These are phyloP conservation scores for Kryptolebias ocellatus DNA, from an alignment of 2,797 vertebrate species.

Conservation along the genomic window DNA sequence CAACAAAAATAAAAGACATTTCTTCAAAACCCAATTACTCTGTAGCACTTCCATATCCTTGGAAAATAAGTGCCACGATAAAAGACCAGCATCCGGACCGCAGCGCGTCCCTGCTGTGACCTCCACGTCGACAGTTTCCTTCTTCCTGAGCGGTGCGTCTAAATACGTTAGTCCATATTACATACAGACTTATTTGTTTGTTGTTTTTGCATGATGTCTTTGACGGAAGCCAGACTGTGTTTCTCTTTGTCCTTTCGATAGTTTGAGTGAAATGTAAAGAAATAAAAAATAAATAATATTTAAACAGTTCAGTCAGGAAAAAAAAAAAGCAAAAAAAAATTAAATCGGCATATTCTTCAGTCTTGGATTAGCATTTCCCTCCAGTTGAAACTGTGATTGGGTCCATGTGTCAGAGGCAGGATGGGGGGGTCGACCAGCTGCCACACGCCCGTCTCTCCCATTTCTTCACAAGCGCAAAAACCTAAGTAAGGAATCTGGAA, in stretches of 20 bases:
- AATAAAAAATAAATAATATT: conserved; percentile 67
- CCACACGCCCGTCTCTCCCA: conserved; percentile 95
- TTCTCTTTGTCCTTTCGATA: conserved; percentile 50
- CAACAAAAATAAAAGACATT: conserved; percentile 27
- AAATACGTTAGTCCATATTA: conserved; percentile 47
- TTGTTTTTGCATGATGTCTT: conserved; percentile 59
- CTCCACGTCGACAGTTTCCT: conserved; percentile 43
- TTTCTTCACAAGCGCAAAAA: conserved; percentile 95
- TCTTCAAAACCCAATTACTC: conserved; percentile 28
- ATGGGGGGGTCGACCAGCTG: conserved; percentile 97
- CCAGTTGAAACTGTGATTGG: conserved; percentile 99
- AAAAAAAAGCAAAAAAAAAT: conserved; percentile 24
- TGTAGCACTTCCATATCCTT: conserved; percentile 36
- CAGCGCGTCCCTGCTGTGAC: conserved; percentile 36
- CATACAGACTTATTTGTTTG: conserved; percentile 19
- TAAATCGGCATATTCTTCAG: conserved; percentile 59
- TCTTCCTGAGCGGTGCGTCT: conserved; percentile 64
- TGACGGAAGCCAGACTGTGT: conserved; percentile 51
- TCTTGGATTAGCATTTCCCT: conserved; percentile 95
- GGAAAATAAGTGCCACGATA: conserved; percentile 21
- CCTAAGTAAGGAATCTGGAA: conserved; percentile 96
- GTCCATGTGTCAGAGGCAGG: conserved; percentile 96
- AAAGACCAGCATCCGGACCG: conserved; percentile 22
- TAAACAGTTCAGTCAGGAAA: conserved; percentile 53
- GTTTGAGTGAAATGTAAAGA: conserved; percentile 47